A percentile compares a stretch with the other conserved stretches of the same genome.
Conservation (phyloP, 1,140 invertebrate species). For the Lamellibrachia luymesi region DNA sequence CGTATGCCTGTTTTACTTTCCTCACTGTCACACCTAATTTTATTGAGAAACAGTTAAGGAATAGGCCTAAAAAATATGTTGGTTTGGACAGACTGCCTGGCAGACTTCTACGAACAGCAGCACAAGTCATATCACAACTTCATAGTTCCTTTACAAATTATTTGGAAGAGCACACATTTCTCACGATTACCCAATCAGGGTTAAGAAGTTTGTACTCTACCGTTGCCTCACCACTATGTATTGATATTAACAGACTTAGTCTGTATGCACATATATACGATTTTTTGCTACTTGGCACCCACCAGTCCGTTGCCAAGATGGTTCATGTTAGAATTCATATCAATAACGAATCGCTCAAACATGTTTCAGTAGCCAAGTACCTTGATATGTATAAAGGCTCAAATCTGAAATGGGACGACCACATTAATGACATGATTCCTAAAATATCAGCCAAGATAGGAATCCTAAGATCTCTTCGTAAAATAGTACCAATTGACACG, state of each 20-base stretch:
- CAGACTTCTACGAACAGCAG: too few species aligned
- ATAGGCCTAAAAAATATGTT: too few species aligned
- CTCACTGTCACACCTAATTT: too few species aligned
- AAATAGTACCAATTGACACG: background rate
- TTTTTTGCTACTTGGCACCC: background rate
- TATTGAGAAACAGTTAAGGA: too few species aligned
- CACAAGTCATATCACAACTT: too few species aligned
- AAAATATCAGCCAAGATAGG: background rate
- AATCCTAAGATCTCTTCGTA: background rate
- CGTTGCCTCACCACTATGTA: background rate
- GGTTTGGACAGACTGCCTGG: too few species aligned
- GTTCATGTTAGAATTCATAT: background rate
- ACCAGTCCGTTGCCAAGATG: background rate
- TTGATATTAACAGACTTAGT: background rate
- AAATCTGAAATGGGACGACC: background rate
- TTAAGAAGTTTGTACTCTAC: too few species aligned
- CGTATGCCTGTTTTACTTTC: too few species aligned
- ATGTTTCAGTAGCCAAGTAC: background rate
- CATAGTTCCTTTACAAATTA: too few species aligned
- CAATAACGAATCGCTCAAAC: background rate
- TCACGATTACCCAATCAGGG: too few species aligned
- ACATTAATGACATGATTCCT: background rate
- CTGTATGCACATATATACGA: background rate
- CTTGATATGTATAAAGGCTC: background rate
- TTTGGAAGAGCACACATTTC: too few species aligned